These are phyloP conservation scores for Xenopus petersii DNA, from an alignment of 2,797 vertebrate genomes.

Conservation along the genomic window DNA sequence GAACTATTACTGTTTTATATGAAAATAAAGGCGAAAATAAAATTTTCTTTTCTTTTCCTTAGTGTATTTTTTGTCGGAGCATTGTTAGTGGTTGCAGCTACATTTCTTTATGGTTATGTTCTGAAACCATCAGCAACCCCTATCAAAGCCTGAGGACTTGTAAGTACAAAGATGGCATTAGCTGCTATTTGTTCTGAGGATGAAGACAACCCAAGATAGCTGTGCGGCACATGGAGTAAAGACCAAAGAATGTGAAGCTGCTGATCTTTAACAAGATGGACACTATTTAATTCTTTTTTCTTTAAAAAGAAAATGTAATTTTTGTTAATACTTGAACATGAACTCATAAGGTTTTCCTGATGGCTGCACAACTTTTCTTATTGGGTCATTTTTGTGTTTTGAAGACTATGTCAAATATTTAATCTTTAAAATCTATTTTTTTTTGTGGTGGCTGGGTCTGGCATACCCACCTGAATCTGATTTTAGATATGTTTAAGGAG, in stretches of 20 bases:
- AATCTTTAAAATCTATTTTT: conserved; percentile 11
- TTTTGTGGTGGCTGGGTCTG: conserved; percentile 19
- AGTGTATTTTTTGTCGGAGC: conserved; percentile 94
- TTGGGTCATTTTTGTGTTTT: conserved; percentile 8
- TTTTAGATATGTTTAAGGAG: conserved; percentile 14
- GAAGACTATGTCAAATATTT: conserved; percentile 9
- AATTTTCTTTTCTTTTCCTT: conserved; percentile 49
- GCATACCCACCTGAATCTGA: conserved; percentile 10
- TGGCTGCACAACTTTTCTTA: conserved; percentile 15
- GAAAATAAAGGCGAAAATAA: background rate
- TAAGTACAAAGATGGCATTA: background rate
- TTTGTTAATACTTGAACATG: conserved; percentile 42
- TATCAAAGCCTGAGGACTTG: conserved; percentile 79
- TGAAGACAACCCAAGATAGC: conserved; percentile 9
- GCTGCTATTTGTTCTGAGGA: conserved; percentile 7
- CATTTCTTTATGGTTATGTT: conserved; percentile 94
- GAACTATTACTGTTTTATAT: too few relatives aligned
- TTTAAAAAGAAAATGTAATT: conserved; percentile 20
- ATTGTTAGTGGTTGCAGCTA: conserved; percentile 88
- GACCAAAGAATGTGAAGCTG: background rate
- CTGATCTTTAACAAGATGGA: conserved; percentile 18
- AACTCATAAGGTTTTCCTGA: conserved; percentile 17
- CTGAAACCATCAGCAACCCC: conserved; percentile 81
- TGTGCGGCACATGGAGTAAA: conserved; percentile 21
- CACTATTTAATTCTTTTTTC: conserved; percentile 13